Conservation (phyloP, 92 coral and sea anemone species). For the Palythoa grandis region DNA sequence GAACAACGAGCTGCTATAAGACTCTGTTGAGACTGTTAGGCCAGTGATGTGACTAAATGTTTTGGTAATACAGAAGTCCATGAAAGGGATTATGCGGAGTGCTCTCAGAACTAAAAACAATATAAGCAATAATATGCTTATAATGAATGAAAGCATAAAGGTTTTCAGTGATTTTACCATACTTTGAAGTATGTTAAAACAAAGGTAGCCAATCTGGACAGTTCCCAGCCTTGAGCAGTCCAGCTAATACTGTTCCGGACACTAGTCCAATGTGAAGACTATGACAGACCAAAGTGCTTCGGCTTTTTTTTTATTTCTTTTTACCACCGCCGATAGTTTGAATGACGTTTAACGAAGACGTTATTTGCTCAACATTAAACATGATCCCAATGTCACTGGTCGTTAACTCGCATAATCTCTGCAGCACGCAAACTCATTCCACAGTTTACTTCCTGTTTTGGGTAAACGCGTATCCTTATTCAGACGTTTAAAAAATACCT, state of each 20-base stretch:
- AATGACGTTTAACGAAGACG: slow-evolving; percentile 33
- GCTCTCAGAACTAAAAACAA: slow-evolving; percentile 4
- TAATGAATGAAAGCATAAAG: neutral
- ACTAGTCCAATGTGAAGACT: neutral
- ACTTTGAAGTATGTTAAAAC: neutral
- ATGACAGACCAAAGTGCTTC: neutral
- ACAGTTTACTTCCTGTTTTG: neutral
- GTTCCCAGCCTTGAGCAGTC: neutral
- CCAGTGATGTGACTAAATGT: slow-evolving; percentile 19
- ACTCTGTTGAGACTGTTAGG: neutral
- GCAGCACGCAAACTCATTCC: slow-evolving; percentile 23
- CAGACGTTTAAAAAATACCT: neutral
- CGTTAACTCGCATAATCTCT: slow-evolving; percentile 12
- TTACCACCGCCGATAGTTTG: neutral
- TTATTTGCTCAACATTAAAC: slow-evolving; percentile 13
- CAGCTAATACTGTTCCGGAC: neutral
- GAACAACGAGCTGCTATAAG: slow-evolving; percentile 45
- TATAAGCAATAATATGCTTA: slow-evolving; percentile 16
- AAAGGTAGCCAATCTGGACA: no score
- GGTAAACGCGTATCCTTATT: neutral
- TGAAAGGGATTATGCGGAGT: slow-evolving; percentile 19
- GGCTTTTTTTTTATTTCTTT: neutral
- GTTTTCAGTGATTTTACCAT: neutral
- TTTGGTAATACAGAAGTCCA: neutral
- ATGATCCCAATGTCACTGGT: slow-evolving; percentile 20